Evolutionary conservation across 2,888 invertebrate genomes (phyloP).

Genomic region (Apeira syringaria): DNA sequence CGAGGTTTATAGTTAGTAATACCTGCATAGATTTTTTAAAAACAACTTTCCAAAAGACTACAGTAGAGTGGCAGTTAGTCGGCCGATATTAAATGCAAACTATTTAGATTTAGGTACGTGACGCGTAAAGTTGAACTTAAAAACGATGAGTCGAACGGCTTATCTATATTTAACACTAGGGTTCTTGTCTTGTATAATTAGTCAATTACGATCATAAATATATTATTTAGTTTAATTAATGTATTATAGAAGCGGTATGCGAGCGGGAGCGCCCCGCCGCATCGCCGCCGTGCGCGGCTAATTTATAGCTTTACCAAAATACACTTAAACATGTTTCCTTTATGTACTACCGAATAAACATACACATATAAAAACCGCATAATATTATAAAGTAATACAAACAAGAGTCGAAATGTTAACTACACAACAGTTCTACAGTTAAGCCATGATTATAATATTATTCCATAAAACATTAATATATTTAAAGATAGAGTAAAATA

Average conservation of each 20-base stretch:
- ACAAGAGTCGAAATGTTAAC: slow-evolving; percentile 79
- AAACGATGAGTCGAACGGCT: slow-evolving; percentile 52
- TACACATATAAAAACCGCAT: slow-evolving; percentile 83
- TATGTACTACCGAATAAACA: slow-evolving; percentile 81
- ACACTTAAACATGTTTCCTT: slow-evolving; percentile 77
- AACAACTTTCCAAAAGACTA: slow-evolving; percentile 77
- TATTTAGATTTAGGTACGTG: slow-evolving; percentile 39
- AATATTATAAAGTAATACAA: slow-evolving; percentile 75
- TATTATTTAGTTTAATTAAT: slow-evolving; percentile 56
- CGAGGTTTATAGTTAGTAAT: slow-evolving; percentile 81
- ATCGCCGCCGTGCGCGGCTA: slow-evolving; percentile 42
- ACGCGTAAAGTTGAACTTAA: slow-evolving; percentile 69
- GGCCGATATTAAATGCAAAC: slow-evolving; percentile 74
- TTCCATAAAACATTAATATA: slow-evolving; percentile 67
- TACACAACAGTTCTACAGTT: slow-evolving; percentile 81
- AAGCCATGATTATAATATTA: slow-evolving; percentile 81
- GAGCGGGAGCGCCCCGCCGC: slow-evolving; percentile 38
- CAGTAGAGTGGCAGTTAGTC: slow-evolving; percentile 51
- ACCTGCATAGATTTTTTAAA: slow-evolving; percentile 81
- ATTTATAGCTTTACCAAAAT: slow-evolving; percentile 73
- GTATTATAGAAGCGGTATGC: slow-evolving; percentile 34
- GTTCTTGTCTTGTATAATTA: slow-evolving; percentile 78
- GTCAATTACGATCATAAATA: slow-evolving; percentile 84
- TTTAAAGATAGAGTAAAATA: slow-evolving; percentile 73
- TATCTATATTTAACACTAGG: slow-evolving; percentile 77